These are phyloP conservation scores for Hormaphis cornu DNA, from an alignment of 1,140 invertebrate genomes.

Conservation along the genomic window DNA sequence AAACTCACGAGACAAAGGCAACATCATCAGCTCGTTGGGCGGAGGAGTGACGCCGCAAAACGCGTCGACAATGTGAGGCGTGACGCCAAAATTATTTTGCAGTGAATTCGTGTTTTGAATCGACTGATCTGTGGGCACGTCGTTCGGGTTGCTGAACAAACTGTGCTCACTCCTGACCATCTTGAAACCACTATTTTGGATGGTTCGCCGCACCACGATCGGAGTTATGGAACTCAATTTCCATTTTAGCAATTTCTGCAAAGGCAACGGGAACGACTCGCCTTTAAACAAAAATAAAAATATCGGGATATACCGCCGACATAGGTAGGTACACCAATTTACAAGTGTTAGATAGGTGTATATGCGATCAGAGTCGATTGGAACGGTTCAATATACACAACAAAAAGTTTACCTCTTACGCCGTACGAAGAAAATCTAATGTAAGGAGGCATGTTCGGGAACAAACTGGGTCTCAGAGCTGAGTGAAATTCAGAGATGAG, in stretches of 20 bases:
- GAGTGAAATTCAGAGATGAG: constrained; percentile 31
- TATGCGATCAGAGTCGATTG: neutral
- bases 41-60: neutral
- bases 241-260: constrained; percentile 77
- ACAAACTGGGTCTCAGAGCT: constrained; percentile 60
- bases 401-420: constrained; percentile 50
- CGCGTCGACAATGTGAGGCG: neutral
- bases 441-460: constrained; percentile 80
- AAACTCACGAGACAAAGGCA: neutral
- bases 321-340: no score
- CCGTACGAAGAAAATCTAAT: constrained; percentile 72
- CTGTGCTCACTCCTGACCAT: constrained; percentile 61
- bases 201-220: constrained; percentile 68
- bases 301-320: no score
- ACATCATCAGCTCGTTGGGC: neutral
- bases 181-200: constrained; percentile 73
- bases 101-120: neutral
- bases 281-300: constrained; percentile 37
- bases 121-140: neutral
- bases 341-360: no score
- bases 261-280: constrained; percentile 53
- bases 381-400: constrained; percentile 33
- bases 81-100: neutral
- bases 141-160: neutral
- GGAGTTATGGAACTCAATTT: constrained; percentile 85